These are phyloP conservation scores for Crotophaga sulcirostris DNA, from an alignment of 2,113 vertebrate genomes.

Conservation along the genomic window DNA sequence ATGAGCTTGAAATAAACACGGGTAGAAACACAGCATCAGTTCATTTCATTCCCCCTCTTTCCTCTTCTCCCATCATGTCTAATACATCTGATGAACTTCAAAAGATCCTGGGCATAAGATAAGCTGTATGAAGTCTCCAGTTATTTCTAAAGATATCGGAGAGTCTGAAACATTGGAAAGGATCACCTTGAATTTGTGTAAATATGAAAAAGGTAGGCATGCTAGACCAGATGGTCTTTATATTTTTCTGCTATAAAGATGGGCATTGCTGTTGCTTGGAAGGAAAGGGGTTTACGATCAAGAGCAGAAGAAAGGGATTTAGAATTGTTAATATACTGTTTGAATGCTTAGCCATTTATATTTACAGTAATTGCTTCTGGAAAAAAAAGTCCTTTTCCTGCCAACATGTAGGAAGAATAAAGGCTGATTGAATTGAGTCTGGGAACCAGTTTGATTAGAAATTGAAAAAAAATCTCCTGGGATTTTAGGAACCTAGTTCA, in stretches of 20 bases:
- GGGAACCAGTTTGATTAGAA: conserved; percentile 70
- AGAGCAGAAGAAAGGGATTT: conserved; percentile 57
- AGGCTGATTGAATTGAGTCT: conserved; percentile 65
- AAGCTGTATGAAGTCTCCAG: not conserved
- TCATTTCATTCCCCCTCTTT: not conserved
- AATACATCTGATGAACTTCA: not conserved
- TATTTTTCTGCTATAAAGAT: conserved; percentile 4
- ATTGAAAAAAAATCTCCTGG: conserved; percentile 64
- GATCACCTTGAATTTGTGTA: not conserved
- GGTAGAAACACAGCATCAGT: not conserved
- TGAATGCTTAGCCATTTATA: conserved; percentile 59
- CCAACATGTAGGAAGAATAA: conserved; percentile 55
- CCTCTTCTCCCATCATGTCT: not conserved
- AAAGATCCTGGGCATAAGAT: not conserved
- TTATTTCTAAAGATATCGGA: not conserved
- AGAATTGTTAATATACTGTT: conserved; percentile 50
- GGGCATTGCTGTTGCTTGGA: not conserved
- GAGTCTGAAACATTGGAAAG: not conserved
- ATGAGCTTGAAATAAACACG: not conserved
- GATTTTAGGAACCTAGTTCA: conserved; percentile 41
- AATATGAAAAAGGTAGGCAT: not conserved
- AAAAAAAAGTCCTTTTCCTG: not conserved
- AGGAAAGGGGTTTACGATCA: conserved; percentile 19
- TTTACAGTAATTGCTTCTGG: conserved; percentile 65
- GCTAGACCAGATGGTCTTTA: not conserved